phyloP scores from a whole-genome alignment of 1,140 invertebrate species.

The Oryctes rhinoceros region DNA sequence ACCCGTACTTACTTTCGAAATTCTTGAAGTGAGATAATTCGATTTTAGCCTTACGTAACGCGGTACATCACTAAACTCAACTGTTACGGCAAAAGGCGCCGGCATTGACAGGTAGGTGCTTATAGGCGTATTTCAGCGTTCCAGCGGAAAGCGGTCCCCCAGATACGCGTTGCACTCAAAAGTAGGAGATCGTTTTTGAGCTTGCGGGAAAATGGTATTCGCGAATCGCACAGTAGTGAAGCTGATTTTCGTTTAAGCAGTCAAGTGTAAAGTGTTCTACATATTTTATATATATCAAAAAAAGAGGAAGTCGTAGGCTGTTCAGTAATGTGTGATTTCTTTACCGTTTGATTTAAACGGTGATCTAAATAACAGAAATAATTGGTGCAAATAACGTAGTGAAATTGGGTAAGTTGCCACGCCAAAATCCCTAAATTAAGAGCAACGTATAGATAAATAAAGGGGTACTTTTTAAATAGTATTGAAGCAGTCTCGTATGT shows the following conservation, averaged over 20 bases:
- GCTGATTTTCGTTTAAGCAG: not conserved
- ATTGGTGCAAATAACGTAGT: slow-evolving; percentile 74
- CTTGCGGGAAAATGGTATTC: not conserved
- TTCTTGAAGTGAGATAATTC: slow-evolving; percentile 15
- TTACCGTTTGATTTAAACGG: not conserved
- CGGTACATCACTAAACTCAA: not conserved
- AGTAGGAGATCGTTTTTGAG: slow-evolving; percentile 11
- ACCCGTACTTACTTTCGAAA: slow-evolving; percentile 20
- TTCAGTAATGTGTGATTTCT: not conserved
- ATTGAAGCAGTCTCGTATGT: no score
- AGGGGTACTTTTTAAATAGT: no score
- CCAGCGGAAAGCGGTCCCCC: not conserved
- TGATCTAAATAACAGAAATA: slow-evolving; percentile 86
- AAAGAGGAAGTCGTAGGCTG: no score
- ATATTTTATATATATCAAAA: not conserved
- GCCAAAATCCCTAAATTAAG: not conserved
- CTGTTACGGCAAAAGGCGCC: not conserved
- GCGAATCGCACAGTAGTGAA: not conserved
- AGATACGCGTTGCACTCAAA: not conserved
- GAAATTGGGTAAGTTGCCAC: not conserved
- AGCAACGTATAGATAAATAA: no score
- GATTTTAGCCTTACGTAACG: slow-evolving; percentile 10
- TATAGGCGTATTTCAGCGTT: not conserved
- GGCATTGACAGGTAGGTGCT: not conserved
- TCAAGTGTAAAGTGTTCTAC: not conserved